A percentile compares a stretch with the other conserved stretches of the same genome.
These are phyloP conservation scores for Falco concolor DNA, from an alignment of 2,797 vertebrate species.

Conservation along the genomic window DNA sequence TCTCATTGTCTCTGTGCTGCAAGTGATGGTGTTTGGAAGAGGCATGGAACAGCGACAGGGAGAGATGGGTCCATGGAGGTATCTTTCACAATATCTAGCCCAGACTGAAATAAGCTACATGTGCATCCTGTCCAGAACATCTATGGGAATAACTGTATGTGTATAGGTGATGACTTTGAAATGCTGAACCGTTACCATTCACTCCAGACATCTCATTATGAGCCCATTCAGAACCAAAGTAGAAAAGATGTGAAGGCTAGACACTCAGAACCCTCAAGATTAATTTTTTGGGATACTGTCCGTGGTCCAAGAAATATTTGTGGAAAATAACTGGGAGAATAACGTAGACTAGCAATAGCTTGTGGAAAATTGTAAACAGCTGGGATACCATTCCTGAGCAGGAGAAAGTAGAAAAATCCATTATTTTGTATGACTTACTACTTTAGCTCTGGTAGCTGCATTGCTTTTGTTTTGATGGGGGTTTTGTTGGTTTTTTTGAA, in stretches of 20 bases:
- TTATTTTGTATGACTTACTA: constrained; percentile 2
- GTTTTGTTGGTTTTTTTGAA: not conserved
- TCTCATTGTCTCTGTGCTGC: not conserved
- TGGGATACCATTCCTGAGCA: constrained; percentile 8
- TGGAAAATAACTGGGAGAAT: not conserved
- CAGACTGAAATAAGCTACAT: not conserved
- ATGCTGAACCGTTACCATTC: not conserved
- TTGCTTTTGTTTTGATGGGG: not conserved
- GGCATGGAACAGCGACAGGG: not conserved
- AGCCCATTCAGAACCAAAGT: not conserved
- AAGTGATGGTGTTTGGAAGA: not conserved
- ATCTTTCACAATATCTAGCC: not conserved
- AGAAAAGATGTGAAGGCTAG: not conserved
- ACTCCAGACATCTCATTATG: not conserved
- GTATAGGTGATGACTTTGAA: not conserved
- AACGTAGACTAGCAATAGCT: not conserved
- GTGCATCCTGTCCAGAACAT: not conserved
- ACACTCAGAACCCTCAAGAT: not conserved
- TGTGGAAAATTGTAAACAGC: constrained; percentile 27
- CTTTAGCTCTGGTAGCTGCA: not conserved
- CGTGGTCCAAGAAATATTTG: not conserved
- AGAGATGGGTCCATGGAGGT: not conserved
- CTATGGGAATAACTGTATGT: not conserved
- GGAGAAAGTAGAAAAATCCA: not conserved
- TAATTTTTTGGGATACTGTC: not conserved